These are phyloP conservation scores for Mimumesa dahlbomi DNA, from an alignment of 2,888 invertebrate genomes.

Conservation along the genomic window DNA sequence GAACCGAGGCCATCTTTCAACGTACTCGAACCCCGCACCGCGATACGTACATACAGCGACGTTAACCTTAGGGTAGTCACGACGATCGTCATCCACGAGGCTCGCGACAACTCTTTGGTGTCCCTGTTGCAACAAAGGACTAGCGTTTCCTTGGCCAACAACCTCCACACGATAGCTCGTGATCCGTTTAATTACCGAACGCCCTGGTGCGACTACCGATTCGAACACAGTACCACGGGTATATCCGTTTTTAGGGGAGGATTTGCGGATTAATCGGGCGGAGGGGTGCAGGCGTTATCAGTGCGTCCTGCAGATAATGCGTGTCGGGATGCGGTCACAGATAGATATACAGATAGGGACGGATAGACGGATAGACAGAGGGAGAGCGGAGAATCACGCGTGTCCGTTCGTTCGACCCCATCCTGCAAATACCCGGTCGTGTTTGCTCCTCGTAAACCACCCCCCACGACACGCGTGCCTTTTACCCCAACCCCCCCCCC, in stretches of 20 bases:
- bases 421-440: constrained; percentile 61
- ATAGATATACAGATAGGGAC: constrained; percentile 37
- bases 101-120: too few species aligned
- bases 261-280: constrained; percentile 66
- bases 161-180: constrained; percentile 7
- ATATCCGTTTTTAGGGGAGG: constrained; percentile 62
- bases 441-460: constrained; percentile 69
- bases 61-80: too few species aligned
- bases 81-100: too few species aligned
- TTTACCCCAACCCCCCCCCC: constrained; percentile 19
- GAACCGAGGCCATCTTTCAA: too few species aligned
- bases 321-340: constrained; percentile 60
- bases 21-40: too few species aligned
- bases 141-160: too few species aligned
- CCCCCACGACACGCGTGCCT: constrained; percentile 54
- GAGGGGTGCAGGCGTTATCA: constrained; percentile 58
- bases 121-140: too few species aligned
- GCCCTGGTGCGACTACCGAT: constrained; percentile 41
- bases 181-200: constrained; percentile 62
- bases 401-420: constrained; percentile 52
- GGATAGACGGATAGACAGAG: neutral
- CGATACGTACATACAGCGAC: too few species aligned
- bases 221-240: constrained; percentile 36
- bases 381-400: constrained; percentile 26
- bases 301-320: constrained; percentile 65